phyloP scores from a whole-genome alignment of 2,113 vertebrate genomes.

The Rhodinocichla rosea region DNA sequence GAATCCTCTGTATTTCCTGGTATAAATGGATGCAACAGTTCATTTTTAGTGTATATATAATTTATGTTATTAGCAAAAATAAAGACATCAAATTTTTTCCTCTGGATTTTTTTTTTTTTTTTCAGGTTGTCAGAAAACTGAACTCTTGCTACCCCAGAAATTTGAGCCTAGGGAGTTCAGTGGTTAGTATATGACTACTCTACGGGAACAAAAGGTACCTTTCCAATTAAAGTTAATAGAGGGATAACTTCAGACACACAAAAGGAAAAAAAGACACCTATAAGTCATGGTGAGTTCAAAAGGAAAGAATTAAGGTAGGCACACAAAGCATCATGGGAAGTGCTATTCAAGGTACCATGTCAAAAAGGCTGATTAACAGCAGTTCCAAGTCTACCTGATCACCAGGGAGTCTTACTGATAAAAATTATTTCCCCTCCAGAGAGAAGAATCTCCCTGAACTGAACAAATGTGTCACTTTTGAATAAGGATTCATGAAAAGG shows the following conservation, averaged over 20 bases:
- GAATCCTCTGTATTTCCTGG: neutral
- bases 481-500: conserved; percentile 76
- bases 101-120: conserved; percentile 34
- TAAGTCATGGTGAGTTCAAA: conserved; percentile 82
- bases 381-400: conserved; percentile 79
- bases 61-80: conserved; percentile 34
- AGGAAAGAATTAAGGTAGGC: conserved; percentile 77
- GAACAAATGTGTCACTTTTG: conserved; percentile 80
- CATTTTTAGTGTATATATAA: neutral
- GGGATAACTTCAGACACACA: conserved; percentile 81
- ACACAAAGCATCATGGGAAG: conserved; percentile 81
- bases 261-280: conserved; percentile 78
- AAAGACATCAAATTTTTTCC: conserved; percentile 4
- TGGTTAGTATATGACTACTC: conserved; percentile 73
- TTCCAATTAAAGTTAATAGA: conserved; percentile 84
- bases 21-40: neutral
- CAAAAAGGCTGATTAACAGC: conserved; percentile 81
- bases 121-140: conserved; percentile 57
- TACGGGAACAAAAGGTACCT: conserved; percentile 78
- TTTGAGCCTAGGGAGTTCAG: conserved; percentile 74
- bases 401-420: conserved; percentile 82
- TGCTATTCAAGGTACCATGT: conserved; percentile 80
- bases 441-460: conserved; percentile 76
- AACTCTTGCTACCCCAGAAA: conserved; percentile 75
- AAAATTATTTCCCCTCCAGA: conserved; percentile 79